Evolutionary conservation across 2,113 vertebrate species (phyloP), one percentile per base, ranked within the genome.

Genomic region (Microcebus lehilahytsara): DNA sequence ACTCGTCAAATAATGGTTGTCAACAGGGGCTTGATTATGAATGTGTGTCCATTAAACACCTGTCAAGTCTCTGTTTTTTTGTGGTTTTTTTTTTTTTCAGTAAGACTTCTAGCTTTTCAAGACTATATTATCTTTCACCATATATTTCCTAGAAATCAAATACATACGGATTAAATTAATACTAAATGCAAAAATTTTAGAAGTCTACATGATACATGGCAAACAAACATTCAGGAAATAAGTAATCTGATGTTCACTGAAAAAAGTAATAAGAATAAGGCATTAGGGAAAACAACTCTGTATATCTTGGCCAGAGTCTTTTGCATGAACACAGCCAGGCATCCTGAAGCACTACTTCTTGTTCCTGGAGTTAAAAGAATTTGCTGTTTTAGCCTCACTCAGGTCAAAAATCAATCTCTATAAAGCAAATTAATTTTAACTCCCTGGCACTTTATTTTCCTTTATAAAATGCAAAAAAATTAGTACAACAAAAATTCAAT

Each of bases 41-140:
- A 89, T 86, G 32, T 83, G 30, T 27, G 8, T 86, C 91, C 88
- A 96, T 97, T 98, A 97, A 97, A 96, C 95, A 97, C 96, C 96
- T 97, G 94, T 81, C 87, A 85, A 85, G 67, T 93, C 53, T 89
- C 51, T 5, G 2, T 34, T 32, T 71, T 37, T 23, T 11, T 34
- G 64, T 71, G 37, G 23, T 42, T 3, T 16, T 20, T 30, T 19
- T 30, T 19, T 37, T 49, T 94, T 93, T 60, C 81, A 4, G 20
- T 79, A 85, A 72, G 42, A 71, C 42, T 58, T 95, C 34, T 42
- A 74, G 32, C 40, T 53, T 85, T 91, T 93, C 20, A 91, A 58
- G n/a, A 85, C 17, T 56, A 37, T 0, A 16, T 83, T 79, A 40
- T 74, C 30, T 75, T 56, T 78, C 7, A 25, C 9, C 16, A 17